Evolutionary conservation across 2,888 invertebrate species (phyloP).

Genomic region (Nudaria mundana): DNA sequence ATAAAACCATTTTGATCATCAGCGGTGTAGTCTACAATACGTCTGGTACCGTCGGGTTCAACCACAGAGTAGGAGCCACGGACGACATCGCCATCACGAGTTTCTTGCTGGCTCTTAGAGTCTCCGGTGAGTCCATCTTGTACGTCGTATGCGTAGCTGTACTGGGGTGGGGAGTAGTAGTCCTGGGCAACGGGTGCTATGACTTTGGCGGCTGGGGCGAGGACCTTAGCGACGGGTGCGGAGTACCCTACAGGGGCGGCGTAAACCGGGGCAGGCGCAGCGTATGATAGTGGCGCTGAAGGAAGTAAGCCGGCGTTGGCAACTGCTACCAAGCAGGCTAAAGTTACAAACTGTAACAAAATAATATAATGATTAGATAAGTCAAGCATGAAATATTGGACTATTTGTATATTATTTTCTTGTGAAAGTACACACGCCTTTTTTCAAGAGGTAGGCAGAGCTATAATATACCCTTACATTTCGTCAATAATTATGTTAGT

Average conservation of each 20-base stretch:
- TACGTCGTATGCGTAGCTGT: constrained; percentile 76
- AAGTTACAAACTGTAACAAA: constrained; percentile 36
- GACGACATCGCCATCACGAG: constrained; percentile 76
- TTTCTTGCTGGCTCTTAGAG: constrained; percentile 75
- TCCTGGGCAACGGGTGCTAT: constrained; percentile 43
- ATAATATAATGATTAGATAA: neutral
- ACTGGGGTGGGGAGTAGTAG: constrained; percentile 61
- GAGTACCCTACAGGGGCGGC: constrained; percentile 46
- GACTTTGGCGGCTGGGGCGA: constrained; percentile 39
- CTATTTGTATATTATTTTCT: no score
- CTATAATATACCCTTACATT: no score
- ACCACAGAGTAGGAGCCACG: constrained; percentile 74
- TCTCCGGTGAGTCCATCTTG: constrained; percentile 72
- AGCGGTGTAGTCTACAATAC: constrained; percentile 75
- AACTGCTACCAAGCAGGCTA: constrained; percentile 41
- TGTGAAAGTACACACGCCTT: no score
- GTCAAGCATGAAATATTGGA: no score
- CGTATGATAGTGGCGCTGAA: constrained; percentile 28
- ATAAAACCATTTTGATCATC: constrained; percentile 73
- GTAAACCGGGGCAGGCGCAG: constrained; percentile 33
- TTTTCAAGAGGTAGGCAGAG: no score
- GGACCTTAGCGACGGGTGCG: constrained; percentile 46
- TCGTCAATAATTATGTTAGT: no score
- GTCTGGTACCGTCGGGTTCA: constrained; percentile 76
- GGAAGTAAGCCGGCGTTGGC: constrained; percentile 36